phyloP scores from a whole-genome alignment of 2,888 invertebrate species.

The Chrysolina americana region DNA sequence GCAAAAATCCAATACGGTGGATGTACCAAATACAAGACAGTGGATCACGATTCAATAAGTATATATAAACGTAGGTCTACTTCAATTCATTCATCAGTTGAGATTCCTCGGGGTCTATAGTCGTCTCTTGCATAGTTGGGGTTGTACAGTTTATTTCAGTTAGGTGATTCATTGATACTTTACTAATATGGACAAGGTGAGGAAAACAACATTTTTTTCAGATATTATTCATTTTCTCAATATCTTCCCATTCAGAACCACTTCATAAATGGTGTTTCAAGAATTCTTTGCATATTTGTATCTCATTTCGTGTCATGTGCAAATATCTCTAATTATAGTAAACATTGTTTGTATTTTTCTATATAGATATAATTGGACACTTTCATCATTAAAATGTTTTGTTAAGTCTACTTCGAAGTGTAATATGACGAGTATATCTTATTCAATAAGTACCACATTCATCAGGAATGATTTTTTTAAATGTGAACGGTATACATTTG shows the following conservation, averaged over 20 bases:
- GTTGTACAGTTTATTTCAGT: background rate
- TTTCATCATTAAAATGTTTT: background rate
- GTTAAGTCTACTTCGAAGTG: too few relatives aligned
- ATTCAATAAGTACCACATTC: too few relatives aligned
- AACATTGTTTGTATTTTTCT: background rate
- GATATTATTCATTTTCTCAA: background rate
- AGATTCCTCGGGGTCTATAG: conserved; percentile 22
- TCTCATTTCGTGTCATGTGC: background rate
- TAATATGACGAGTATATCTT: too few relatives aligned
- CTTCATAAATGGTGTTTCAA: background rate
- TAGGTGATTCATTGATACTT: conserved; percentile 10
- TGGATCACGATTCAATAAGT: conserved; percentile 68
- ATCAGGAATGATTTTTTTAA: too few relatives aligned
- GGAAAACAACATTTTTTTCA: background rate
- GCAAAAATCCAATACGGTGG: conserved; percentile 63
- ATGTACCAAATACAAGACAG: conserved; percentile 67
- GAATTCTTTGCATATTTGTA: conserved; percentile 1
- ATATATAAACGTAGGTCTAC: conserved; percentile 63
- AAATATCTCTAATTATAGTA: background rate
- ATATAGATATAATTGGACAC: background rate
- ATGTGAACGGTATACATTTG: too few relatives aligned
- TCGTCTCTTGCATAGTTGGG: conserved; percentile 27
- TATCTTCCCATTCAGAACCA: background rate
- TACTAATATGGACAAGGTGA: conserved; percentile 19
- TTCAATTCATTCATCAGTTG: conserved; percentile 63